Percentiles rank a stretch among this genome's conserved stretches.
phyloP scores from a whole-genome alignment of 1,140 invertebrate species.

The Battus philenor region DNA sequence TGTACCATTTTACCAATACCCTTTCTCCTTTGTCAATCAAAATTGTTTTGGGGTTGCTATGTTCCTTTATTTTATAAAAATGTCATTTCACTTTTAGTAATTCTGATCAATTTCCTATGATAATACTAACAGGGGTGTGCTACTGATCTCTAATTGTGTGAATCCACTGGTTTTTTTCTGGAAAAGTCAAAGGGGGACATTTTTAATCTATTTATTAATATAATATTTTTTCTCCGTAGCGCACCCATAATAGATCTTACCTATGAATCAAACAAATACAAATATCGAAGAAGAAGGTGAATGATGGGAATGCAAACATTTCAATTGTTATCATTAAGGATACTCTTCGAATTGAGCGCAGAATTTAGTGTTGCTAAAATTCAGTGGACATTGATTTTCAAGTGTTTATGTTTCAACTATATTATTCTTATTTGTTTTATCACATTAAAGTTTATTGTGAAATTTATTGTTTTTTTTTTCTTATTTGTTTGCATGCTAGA shows the following conservation, averaged over 20 bases:
- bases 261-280: conserved; percentile 64
- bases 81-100: too few species aligned
- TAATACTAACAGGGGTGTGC: conserved; percentile 48
- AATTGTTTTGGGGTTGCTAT: too few species aligned
- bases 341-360: conserved; percentile 27
- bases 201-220: conserved; percentile 24
- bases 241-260: conserved; percentile 67
- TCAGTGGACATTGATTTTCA: conserved; percentile 40
- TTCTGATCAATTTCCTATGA: too few species aligned
- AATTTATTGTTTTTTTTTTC: conserved; percentile 61
- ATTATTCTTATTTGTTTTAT: conserved; percentile 53
- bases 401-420: conserved; percentile 53
- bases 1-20: too few species aligned
- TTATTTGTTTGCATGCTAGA: conserved; percentile 74
- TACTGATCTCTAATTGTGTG: conserved; percentile 22
- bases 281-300: conserved; percentile 63
- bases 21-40: too few species aligned
- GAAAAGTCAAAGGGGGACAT: background rate
- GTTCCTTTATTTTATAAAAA: too few species aligned
- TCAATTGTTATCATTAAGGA: conserved; percentile 22
- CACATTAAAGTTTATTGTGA: conserved; percentile 65
- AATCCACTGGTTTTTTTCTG: background rate
- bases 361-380: conserved; percentile 51
- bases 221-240: conserved; percentile 60
- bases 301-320: conserved; percentile 26